Conservation (phyloP, 2,113 vertebrate genomes). For the Burhinus oedicnemus region DNA sequence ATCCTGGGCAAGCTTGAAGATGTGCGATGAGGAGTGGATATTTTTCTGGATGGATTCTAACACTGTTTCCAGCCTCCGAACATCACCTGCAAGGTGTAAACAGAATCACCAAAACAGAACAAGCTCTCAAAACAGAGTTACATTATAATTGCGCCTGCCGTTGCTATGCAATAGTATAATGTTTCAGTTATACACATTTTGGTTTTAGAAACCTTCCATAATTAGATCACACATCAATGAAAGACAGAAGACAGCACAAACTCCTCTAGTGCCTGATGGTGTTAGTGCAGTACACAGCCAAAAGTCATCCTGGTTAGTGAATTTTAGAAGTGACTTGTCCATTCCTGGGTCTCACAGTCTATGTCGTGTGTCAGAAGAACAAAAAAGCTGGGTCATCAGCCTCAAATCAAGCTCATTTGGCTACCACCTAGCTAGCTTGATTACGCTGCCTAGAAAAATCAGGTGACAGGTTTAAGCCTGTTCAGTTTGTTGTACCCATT, state of each 20-base stretch:
- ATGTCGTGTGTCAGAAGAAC: not conserved
- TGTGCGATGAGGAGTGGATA: slow-evolving; percentile 93
- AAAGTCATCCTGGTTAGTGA: not conserved
- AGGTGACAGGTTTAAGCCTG: not conserved
- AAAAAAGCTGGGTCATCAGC: not conserved
- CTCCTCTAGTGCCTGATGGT: not conserved
- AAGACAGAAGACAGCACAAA: not conserved
- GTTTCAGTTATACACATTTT: not conserved
- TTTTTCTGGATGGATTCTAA: slow-evolving; percentile 90
- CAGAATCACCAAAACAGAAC: not conserved
- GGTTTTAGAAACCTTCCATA: not conserved
- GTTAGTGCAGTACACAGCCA: not conserved
- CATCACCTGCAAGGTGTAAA: slow-evolving; percentile 84
- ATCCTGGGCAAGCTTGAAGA: slow-evolving; percentile 91
- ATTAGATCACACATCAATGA: not conserved
- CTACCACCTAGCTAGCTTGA: not conserved
- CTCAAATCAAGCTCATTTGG: not conserved
- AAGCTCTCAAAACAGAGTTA: not conserved
- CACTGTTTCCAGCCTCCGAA: slow-evolving; percentile 91
- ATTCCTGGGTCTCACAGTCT: not conserved
- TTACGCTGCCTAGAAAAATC: not conserved
- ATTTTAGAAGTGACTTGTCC: not conserved
- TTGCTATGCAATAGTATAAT: not conserved
- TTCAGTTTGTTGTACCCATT: not conserved
- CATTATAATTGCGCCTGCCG: not conserved